Evolutionary conservation across 2,797 vertebrate genomes (phyloP).

Genomic region (Diceros bicornis): DNA sequence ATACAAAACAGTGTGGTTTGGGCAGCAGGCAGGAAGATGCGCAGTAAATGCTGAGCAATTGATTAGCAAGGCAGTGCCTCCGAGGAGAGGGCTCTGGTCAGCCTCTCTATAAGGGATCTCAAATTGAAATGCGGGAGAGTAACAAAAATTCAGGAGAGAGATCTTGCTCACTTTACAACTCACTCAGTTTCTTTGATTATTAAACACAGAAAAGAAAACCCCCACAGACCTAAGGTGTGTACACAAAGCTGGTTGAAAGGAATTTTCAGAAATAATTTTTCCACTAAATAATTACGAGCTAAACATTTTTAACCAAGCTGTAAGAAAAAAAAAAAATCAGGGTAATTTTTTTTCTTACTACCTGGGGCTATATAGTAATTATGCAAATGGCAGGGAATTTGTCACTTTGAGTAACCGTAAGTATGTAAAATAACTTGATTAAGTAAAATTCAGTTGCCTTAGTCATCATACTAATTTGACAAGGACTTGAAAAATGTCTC

Average conservation of each 20-base stretch:
- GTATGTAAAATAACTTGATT: conserved; percentile 77
- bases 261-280: conserved; percentile 44
- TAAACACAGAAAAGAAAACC: neutral
- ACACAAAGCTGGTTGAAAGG: neutral
- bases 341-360: conserved; percentile 64
- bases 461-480: conserved; percentile 67
- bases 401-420: conserved; percentile 70
- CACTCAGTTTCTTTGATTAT: neutral
- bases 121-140: neutral
- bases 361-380: conserved; percentile 64
- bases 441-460: conserved; percentile 74
- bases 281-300: conserved; percentile 50
- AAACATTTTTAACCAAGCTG: conserved; percentile 55
- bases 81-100: neutral
- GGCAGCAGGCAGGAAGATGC: neutral
- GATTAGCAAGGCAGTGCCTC: neutral
- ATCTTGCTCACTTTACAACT: neutral
- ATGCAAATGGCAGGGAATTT: conserved; percentile 72
- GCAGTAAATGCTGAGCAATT: neutral
- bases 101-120: neutral
- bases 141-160: neutral
- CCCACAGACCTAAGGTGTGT: neutral
- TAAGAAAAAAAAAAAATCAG: neutral
- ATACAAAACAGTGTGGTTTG: rapidly evolving
- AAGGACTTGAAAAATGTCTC: conserved; percentile 66